These are phyloP conservation scores for Alectura lathami DNA, from an alignment of 2,113 vertebrate genomes.

Conservation along the genomic window DNA sequence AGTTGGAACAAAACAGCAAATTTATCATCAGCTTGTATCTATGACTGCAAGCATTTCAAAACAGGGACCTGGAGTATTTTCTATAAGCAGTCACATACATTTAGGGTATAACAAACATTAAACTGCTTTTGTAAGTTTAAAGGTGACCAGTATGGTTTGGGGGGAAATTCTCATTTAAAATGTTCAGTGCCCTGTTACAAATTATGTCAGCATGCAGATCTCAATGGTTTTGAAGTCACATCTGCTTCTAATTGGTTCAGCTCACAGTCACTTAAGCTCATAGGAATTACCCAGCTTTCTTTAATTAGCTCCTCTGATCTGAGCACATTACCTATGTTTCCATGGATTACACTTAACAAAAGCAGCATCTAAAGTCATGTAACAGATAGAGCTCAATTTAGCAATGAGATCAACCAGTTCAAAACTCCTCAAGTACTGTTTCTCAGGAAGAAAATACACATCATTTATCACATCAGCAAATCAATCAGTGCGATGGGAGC, in stretches of 20 bases:
- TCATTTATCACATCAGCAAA: neutral
- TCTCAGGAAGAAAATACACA: neutral
- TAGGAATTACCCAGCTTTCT: neutral
- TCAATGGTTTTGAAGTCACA: neutral
- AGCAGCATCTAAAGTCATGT: neutral
- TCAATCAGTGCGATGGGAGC: neutral
- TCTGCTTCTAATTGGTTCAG: neutral
- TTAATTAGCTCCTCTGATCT: constrained; percentile 2
- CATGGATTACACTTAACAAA: neutral
- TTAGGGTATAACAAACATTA: neutral
- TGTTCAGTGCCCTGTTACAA: neutral
- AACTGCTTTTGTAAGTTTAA: neutral
- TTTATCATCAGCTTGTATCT: neutral
- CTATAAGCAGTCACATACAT: rapidly evolving
- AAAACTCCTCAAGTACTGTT: neutral
- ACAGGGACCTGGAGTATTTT: neutral
- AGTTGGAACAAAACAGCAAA: neutral
- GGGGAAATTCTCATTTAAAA: neutral
- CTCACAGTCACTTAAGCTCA: neutral
- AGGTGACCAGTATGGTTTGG: neutral
- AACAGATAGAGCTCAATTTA: neutral
- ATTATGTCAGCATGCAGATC: neutral
- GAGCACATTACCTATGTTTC: neutral
- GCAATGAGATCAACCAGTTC: neutral
- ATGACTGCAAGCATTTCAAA: neutral